phyloP scores from a whole-genome alignment of 37 sponge, comb jelly and placozoan species.

The Axinella damicornis region DNA sequence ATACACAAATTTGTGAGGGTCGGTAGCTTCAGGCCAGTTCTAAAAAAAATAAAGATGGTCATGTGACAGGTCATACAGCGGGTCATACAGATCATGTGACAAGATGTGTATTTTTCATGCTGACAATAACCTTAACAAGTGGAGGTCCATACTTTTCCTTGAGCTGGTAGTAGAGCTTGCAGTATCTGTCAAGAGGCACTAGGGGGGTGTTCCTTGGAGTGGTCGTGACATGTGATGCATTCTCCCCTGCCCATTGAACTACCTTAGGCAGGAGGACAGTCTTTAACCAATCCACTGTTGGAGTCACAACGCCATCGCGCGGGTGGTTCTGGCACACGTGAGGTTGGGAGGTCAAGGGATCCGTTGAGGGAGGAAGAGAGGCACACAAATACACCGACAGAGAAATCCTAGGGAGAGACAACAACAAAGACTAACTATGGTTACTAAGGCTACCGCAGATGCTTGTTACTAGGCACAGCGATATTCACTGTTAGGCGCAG shows the following conservation, averaged over 20 bases:
- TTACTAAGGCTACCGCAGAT: no score
- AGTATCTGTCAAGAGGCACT: constrained; percentile 67
- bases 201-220: constrained; percentile 24
- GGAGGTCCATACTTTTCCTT: constrained; percentile 86
- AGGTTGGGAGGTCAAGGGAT: no score
- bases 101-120: no score
- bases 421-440: no score
- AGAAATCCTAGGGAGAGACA: no score
- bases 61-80: no score
- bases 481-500: no score
- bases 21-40: constrained; percentile 94
- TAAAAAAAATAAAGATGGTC: not conserved
- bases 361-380: no score
- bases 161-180: constrained; percentile 62
- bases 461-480: no score
- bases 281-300: constrained; percentile 70
- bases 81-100: no score
- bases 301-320: constrained; percentile 15
- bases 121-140: constrained; percentile 64
- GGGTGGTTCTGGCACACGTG: not conserved
- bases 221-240: not conserved
- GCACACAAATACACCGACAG: no score
- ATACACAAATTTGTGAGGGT: constrained; percentile 96
- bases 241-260: constrained; percentile 9
- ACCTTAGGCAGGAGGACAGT: constrained; percentile 63